A percentile compares a stretch with the other conserved stretches of the same genome.
Evolutionary conservation across 2,888 invertebrate species (phyloP).

Genomic region (Microplitis manilae): DNA sequence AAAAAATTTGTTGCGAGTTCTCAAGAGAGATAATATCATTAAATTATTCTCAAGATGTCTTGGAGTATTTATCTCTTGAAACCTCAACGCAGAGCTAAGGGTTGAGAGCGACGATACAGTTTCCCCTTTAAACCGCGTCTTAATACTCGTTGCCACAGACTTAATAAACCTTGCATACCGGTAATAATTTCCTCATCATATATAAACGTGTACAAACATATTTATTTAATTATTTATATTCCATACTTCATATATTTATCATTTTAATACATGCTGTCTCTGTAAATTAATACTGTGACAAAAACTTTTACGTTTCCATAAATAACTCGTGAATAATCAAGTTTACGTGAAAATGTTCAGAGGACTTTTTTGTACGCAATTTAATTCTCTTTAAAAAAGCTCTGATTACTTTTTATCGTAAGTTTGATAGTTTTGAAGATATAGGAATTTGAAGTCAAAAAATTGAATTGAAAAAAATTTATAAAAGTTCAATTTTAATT

Average conservation of each 20-base stretch:
- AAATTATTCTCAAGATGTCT: conserved; percentile 68
- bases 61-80: conserved; percentile 68
- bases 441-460: no score
- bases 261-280: background rate
- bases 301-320: background rate
- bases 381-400: no score
- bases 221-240: background rate
- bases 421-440: no score
- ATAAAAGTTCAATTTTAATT: no score
- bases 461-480: no score
- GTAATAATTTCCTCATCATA: conserved; percentile 8
- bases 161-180: conserved; percentile 65
- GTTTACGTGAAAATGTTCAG: no score
- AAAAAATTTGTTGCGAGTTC: no score
- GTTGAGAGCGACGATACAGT: conserved; percentile 15
- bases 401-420: no score
- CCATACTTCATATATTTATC: background rate
- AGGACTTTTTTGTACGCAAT: no score
- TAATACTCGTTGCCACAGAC: conserved; percentile 66
- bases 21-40: conserved; percentile 27
- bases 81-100: background rate
- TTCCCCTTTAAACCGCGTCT: conserved; percentile 60
- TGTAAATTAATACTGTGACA: background rate
- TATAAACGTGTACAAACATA: conserved; percentile 15
- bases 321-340: no score